Conservation (phyloP, 2,797 vertebrate species). For the Protonibea diacanthus region DNA sequence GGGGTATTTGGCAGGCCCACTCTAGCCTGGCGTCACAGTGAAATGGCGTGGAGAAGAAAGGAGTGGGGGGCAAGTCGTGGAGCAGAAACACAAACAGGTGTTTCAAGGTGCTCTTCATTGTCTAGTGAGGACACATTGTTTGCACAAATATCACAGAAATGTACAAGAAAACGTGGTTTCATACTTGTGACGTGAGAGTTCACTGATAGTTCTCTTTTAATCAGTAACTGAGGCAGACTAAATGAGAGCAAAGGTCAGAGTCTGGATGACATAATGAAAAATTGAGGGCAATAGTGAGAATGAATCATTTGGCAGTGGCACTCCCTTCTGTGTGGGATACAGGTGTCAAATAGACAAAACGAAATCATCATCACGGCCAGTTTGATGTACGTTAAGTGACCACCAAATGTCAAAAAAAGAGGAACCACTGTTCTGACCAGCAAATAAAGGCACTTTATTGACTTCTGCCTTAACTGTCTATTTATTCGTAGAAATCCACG, state of each 20-base stretch:
- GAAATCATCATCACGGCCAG: background rate
- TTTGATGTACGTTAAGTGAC: background rate
- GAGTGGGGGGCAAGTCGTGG: conserved; percentile 37
- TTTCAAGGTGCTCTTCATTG: conserved; percentile 65
- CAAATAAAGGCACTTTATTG: background rate
- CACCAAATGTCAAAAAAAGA: background rate
- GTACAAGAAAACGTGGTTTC: background rate
- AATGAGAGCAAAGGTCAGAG: background rate
- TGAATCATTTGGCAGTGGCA: background rate
- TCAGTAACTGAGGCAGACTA: background rate
- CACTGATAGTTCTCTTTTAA: background rate
- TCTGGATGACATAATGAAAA: background rate
- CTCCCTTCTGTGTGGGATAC: background rate
- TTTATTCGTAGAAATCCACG: background rate
- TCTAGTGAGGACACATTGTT: conserved; percentile 69
- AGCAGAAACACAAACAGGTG: conserved; percentile 60
- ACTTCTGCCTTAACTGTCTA: background rate
- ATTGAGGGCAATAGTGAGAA: background rate
- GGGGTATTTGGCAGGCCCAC: conserved; percentile 96
- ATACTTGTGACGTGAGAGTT: background rate
- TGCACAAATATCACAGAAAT: background rate
- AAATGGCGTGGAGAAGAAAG: conserved; percentile 90
- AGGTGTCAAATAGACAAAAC: background rate
- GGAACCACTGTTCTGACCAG: background rate
- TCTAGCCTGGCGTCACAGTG: conserved; percentile 93